Percentiles rank a stretch among this genome's conserved stretches.
Conservation (phyloP, 2,797 vertebrate species). For the Sebastes diploproa region DNA sequence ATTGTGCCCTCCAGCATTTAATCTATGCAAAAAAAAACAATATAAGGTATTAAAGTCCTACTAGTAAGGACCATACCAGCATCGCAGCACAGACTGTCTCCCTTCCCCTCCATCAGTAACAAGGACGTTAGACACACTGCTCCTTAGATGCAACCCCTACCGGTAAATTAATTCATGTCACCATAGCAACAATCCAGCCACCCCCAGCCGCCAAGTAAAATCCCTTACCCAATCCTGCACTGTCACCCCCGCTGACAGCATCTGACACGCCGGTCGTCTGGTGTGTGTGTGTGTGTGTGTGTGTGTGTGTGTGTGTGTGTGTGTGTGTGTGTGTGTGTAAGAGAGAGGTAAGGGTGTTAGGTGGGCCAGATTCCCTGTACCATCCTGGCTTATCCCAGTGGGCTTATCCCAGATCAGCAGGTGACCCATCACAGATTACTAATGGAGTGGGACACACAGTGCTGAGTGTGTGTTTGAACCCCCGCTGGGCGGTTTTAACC, state of each 20-base stretch:
- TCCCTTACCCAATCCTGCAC: conserved; percentile 59
- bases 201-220: conserved; percentile 49
- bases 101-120: conserved; percentile 17
- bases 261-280: conserved; percentile 35
- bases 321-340: neutral
- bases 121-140: conserved; percentile 26
- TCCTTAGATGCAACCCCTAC: conserved; percentile 38
- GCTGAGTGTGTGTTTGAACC: conserved; percentile 56
- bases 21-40: neutral
- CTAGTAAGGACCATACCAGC: neutral
- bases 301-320: neutral
- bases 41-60: neutral
- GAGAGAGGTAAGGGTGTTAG: conserved; percentile 42
- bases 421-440: conserved; percentile 70
- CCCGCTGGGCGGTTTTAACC: conserved; percentile 54
- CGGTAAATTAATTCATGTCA: conserved; percentile 54
- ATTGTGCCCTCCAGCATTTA: neutral
- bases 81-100: conserved; percentile 7
- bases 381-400: conserved; percentile 69
- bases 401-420: conserved; percentile 79
- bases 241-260: conserved; percentile 61
- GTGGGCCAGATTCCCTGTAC: conserved; percentile 57
- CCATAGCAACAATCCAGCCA: conserved; percentile 60
- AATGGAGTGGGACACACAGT: conserved; percentile 42
- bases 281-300: neutral